Evolutionary conservation across 2,797 vertebrate species (phyloP), one percentile per base, ranked within the genome.

Genomic region (Lycodopsis pacificus): DNA sequence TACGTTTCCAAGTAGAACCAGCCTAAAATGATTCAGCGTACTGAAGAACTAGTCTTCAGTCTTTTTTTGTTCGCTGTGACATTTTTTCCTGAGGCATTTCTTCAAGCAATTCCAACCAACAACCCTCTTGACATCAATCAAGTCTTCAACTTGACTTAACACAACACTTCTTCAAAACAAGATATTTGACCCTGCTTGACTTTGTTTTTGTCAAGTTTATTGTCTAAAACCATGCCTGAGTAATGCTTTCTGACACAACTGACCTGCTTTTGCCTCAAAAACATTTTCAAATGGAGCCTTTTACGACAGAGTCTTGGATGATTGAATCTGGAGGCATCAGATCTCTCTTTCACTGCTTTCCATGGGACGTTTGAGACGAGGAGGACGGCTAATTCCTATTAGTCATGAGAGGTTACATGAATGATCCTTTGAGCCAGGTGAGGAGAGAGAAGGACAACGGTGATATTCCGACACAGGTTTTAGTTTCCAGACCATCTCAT

Each of bases 401-500:
- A 86, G 89, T 88, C 86, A 85, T 88, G 79, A 90, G 87, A 90
- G 82, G 89, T 87, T 89, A 89, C 87, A 91, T 86, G 76, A 89
- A 88, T 89, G 85, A 92, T 88, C 85, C 82, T 90, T 90, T 88
- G 88, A 93, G 80, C 88, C 88, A 85, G 82, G 82, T 87, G 83
- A 93, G 88, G 86, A 92, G 84, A 80, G 86, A 86, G 85, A 89
- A 92, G 82, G 86, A 90, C 92, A 86, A 82, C 83, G 62, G 72
- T 79, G 86, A 91, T 93, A 93, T 93, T 92, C 86, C 66, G 20
- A 93, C 88, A 90, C 88, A 86, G 90, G 91, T 73, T 92, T 93
- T 75, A 81, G 91, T 93, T 94, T 94, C 88, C 79, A 88, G 86
- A 86, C 88, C 84, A 34, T 91, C 93, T 94, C 92, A 2, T 75